Conservation (phyloP, 2,888 invertebrate species). For the Cephus spinipes region DNA sequence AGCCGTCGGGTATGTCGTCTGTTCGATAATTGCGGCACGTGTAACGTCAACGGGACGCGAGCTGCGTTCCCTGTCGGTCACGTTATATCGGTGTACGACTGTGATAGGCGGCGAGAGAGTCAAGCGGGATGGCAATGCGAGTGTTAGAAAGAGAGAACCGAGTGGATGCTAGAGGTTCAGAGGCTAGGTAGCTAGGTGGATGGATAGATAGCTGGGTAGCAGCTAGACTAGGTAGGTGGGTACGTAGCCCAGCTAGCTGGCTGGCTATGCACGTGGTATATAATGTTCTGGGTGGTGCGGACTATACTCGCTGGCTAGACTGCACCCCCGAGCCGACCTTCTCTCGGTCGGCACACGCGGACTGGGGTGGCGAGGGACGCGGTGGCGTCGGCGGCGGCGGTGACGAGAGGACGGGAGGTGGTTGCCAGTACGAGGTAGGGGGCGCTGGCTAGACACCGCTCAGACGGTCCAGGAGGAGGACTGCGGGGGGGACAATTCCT, state of each 20-base stretch:
- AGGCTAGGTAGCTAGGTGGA: background rate
- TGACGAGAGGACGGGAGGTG: conserved; percentile 45
- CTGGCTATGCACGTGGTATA: background rate
- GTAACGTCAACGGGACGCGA: background rate
- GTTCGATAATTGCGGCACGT: too few relatives aligned
- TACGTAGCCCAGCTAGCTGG: too few relatives aligned
- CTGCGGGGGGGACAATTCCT: conserved; percentile 57
- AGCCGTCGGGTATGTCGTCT: too few relatives aligned
- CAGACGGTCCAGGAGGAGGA: conserved; percentile 65
- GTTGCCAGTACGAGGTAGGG: conserved; percentile 66
- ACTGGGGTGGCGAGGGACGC: conserved; percentile 54
- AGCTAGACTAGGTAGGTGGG: too few relatives aligned
- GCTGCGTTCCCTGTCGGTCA: too few relatives aligned
- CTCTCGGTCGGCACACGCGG: conserved; percentile 45
- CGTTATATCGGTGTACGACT: conserved; percentile 1
- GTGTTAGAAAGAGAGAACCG: background rate
- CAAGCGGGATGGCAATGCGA: background rate
- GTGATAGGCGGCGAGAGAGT: background rate
- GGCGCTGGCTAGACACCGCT: conserved; percentile 67
- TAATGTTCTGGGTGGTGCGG: conserved; percentile 29
- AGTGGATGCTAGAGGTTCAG: background rate
- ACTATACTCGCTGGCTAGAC: conserved; percentile 61
- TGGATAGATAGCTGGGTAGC: too few relatives aligned
- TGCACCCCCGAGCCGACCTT: conserved; percentile 51
- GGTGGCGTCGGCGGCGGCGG: conserved; percentile 54